A percentile compares a stretch with the other conserved stretches of the same genome.
Evolutionary conservation across 2,888 invertebrate species (phyloP).

Genomic region (Yponomeuta sedellus): DNA sequence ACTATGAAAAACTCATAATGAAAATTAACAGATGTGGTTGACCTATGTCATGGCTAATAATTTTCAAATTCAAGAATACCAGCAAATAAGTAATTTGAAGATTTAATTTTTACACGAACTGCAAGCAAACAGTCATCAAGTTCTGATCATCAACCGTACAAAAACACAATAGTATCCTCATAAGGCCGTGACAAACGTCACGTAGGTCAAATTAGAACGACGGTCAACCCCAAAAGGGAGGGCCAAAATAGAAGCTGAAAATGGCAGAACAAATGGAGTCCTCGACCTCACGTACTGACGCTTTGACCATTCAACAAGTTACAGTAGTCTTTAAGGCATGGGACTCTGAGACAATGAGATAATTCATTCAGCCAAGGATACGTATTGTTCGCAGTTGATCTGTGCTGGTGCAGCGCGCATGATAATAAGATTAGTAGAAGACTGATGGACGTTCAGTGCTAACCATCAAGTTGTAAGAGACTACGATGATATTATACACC

Average conservation of each 20-base stretch:
- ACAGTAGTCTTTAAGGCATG: slow-evolving; percentile 53
- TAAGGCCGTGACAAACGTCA: neutral
- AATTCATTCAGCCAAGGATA: slow-evolving; percentile 59
- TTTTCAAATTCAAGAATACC: too few species aligned
- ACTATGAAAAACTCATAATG: too few species aligned
- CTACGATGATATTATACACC: neutral
- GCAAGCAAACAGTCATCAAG: too few species aligned
- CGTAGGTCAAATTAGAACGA: neutral
- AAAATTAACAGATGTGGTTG: too few species aligned
- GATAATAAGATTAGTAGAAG: neutral
- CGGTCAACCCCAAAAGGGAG: slow-evolving; percentile 1
- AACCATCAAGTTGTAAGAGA: neutral
- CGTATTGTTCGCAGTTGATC: slow-evolving; percentile 42
- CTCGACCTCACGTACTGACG: slow-evolving; percentile 33
- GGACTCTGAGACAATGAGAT: slow-evolving; percentile 57
- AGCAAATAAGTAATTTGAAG: too few species aligned
- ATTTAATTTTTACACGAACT: too few species aligned
- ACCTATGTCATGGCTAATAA: too few species aligned
- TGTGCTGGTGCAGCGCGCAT: slow-evolving; percentile 18
- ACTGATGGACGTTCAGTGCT: too few species aligned
- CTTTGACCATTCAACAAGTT: slow-evolving; percentile 27
- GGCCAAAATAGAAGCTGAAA: slow-evolving; percentile 33
- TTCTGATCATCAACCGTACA: neutral
- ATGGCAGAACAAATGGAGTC: slow-evolving; percentile 39
- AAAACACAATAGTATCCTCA: neutral